Percentiles rank a stretch among this genome's conserved stretches.
phyloP scores from a whole-genome alignment of 2,113 vertebrate genomes.

The Tyto alba region DNA sequence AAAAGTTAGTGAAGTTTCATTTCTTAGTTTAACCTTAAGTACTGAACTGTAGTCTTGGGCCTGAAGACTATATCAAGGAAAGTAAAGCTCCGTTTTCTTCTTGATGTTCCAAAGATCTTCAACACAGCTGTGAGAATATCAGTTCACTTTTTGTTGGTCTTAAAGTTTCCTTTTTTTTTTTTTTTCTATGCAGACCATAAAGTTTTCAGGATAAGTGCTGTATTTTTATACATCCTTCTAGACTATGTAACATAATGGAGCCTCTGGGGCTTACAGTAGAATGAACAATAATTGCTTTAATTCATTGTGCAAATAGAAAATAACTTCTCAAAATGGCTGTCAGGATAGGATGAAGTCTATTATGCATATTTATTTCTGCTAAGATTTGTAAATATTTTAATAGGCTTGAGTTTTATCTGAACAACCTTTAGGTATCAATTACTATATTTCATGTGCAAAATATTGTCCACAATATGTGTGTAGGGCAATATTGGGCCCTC shows the following conservation, averaged over 20 bases:
- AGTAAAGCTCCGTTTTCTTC: accelerated
- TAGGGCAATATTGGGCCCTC: not conserved
- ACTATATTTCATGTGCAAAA: not conserved
- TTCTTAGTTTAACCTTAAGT: not conserved
- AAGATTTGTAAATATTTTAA: slow-evolving; percentile 57
- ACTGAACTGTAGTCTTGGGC: not conserved
- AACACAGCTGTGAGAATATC: not conserved
- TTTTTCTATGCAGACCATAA: accelerated
- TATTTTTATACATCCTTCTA: not conserved
- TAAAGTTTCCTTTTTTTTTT: not conserved
- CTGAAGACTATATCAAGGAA: accelerated
- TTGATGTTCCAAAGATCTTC: not conserved
- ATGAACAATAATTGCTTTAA: slow-evolving; percentile 45
- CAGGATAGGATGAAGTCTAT: slow-evolving; percentile 1
- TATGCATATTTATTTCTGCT: not conserved
- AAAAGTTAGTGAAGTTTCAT: not conserved
- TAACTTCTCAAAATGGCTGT: slow-evolving; percentile 28
- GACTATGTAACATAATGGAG: not conserved
- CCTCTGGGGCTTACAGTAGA: not conserved
- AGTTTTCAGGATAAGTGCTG: not conserved
- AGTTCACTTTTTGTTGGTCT: not conserved
- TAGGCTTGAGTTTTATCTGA: not conserved
- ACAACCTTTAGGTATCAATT: not conserved
- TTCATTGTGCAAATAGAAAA: slow-evolving; percentile 37
- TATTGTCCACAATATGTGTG: not conserved